A percentile compares a stretch with the other conserved stretches of the same genome.
These are phyloP conservation scores for Rhinogobio ventralis DNA, from an alignment of 2,797 vertebrate genomes.

Conservation along the genomic window DNA sequence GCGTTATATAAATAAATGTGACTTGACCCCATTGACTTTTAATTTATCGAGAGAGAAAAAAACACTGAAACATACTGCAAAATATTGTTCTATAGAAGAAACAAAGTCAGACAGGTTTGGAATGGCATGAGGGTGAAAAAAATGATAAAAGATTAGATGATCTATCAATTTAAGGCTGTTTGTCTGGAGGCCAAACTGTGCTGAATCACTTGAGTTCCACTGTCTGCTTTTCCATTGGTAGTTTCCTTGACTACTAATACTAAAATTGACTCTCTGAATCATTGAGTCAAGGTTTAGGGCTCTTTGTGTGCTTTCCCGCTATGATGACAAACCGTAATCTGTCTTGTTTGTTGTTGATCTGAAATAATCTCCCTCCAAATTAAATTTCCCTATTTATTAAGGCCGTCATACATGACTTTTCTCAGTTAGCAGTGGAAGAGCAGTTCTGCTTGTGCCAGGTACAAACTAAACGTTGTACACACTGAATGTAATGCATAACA, in stretches of 20 bases:
- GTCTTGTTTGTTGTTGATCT: conserved; percentile 26
- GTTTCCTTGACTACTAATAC: not conserved
- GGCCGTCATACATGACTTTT: not conserved
- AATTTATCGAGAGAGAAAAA: too few species aligned
- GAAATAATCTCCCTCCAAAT: not conserved
- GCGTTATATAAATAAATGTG: too few species aligned
- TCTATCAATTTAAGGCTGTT: not conserved
- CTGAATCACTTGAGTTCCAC: not conserved
- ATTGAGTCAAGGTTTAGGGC: not conserved
- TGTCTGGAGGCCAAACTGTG: not conserved
- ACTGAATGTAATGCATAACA: not conserved
- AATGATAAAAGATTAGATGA: not conserved
- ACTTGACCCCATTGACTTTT: not conserved
- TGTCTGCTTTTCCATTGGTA: not conserved
- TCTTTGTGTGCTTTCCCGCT: not conserved
- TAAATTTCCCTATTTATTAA: not conserved
- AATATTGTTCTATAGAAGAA: not conserved
- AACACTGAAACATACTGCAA: too few species aligned
- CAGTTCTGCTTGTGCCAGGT: not conserved
- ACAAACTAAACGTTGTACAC: not conserved
- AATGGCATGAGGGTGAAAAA: not conserved
- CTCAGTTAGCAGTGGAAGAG: not conserved
- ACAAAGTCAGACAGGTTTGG: not conserved
- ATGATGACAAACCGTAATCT: not conserved
- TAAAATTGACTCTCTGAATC: not conserved